Evolutionary conservation across 2,888 invertebrate species (phyloP).

Genomic region (Tridacna gigas): DNA sequence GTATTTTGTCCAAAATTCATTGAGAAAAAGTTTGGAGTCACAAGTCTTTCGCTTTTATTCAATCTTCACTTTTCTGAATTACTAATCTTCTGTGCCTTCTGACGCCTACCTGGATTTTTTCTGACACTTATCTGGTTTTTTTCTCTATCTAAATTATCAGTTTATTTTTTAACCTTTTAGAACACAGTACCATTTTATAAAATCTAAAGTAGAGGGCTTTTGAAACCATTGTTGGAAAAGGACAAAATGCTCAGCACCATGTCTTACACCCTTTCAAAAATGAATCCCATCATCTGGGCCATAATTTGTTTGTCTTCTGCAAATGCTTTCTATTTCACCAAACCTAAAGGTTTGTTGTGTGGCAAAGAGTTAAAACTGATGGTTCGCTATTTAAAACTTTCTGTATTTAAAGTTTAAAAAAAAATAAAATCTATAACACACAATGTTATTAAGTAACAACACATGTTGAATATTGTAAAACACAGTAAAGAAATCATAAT

Average conservation of each 20-base stretch:
- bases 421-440: neutral
- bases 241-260: neutral
- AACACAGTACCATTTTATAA: too few species aligned
- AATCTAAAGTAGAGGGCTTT: too few species aligned
- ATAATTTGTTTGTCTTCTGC: neutral
- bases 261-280: neutral
- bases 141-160: too few species aligned
- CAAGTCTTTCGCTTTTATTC: too few species aligned
- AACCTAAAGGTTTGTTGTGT: neutral
- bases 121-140: too few species aligned
- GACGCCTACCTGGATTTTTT: too few species aligned
- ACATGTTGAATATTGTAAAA: neutral
- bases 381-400: too few species aligned
- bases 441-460: neutral
- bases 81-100: too few species aligned
- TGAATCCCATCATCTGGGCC: neutral
- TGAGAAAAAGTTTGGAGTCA: too few species aligned
- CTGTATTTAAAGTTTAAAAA: neutral
- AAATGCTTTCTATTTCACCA: neutral
- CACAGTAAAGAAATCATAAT: slow-evolving; percentile 49
- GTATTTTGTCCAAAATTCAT: too few species aligned
- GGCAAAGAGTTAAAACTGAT: neutral
- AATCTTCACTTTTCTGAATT: too few species aligned
- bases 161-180: too few species aligned
- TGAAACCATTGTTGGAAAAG: neutral